Evolutionary conservation across 1,140 invertebrate species (phyloP).

Genomic region (Monomorium pharaonis): DNA sequence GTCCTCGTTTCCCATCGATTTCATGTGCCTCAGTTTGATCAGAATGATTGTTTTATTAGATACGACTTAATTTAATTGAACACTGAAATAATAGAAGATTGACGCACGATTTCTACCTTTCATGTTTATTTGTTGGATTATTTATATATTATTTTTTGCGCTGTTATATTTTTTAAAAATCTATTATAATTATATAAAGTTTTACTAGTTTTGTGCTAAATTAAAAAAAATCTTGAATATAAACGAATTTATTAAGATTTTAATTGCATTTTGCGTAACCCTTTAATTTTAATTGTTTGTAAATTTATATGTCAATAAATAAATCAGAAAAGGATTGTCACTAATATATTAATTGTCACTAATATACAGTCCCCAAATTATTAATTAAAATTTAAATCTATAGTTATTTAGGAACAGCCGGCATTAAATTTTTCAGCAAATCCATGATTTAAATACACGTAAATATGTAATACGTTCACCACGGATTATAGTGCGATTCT

Average conservation of each 20-base stretch:
- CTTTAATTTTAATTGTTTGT: neutral
- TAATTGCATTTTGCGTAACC: neutral
- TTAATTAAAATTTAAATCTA: neutral
- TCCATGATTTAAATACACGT: neutral
- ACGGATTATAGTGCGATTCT: neutral
- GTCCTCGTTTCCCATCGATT: neutral
- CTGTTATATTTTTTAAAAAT: neutral
- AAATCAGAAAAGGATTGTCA: neutral
- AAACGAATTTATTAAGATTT: too few relatives aligned
- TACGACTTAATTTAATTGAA: neutral
- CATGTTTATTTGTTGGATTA: neutral
- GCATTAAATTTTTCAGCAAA: neutral
- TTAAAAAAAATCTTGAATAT: neutral
- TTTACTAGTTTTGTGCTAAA: neutral
- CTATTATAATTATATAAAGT: neutral
- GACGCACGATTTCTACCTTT: neutral
- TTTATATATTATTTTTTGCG: conserved; percentile 4
- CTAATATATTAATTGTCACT: neutral
- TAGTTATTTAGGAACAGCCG: neutral
- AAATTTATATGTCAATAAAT: neutral
- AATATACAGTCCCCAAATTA: neutral
- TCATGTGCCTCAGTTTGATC: neutral
- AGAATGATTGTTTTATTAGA: neutral
- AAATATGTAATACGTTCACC: neutral
- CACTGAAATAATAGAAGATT: neutral